Conservation (phyloP, 2,888 invertebrate genomes). For the Sphaeridia pumilis region DNA sequence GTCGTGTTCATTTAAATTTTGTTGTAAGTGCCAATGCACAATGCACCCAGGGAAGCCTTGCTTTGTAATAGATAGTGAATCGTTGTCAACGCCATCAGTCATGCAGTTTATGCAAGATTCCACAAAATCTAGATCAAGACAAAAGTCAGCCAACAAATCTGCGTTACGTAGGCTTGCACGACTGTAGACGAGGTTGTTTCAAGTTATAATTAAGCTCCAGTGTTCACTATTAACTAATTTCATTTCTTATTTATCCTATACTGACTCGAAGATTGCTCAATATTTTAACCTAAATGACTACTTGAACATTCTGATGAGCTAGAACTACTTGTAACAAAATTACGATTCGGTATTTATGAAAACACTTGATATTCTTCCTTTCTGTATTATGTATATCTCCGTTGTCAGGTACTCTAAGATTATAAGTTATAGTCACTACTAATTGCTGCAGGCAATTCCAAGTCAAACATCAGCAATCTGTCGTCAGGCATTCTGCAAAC, state of each 20-base stretch:
- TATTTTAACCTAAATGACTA: no score
- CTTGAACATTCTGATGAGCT: no score
- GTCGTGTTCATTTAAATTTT: slow-evolving; percentile 24
- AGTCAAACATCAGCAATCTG: no score
- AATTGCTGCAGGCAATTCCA: no score
- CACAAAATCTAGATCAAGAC: background rate
- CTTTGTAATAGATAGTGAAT: slow-evolving; percentile 22
- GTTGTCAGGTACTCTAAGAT: no score
- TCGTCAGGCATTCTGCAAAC: no score
- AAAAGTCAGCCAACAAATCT: slow-evolving; percentile 9
- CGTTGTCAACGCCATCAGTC: background rate
- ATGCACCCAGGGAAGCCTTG: slow-evolving; percentile 27
- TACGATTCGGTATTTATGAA: no score
- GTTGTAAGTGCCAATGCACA: slow-evolving; percentile 22
- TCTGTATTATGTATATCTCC: no score
- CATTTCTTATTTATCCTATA: background rate
- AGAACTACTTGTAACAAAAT: no score
- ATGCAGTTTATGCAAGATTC: background rate
- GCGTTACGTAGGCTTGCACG: slow-evolving; percentile 11
- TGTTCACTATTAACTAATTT: background rate
- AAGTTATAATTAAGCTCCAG: background rate
- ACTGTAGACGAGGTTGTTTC: slow-evolving; percentile 2
- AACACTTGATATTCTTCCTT: no score
- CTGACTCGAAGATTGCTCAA: background rate
- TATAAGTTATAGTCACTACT: no score